phyloP scores from a whole-genome alignment of 2,113 vertebrate genomes.

The Peromyscus maniculatus region DNA sequence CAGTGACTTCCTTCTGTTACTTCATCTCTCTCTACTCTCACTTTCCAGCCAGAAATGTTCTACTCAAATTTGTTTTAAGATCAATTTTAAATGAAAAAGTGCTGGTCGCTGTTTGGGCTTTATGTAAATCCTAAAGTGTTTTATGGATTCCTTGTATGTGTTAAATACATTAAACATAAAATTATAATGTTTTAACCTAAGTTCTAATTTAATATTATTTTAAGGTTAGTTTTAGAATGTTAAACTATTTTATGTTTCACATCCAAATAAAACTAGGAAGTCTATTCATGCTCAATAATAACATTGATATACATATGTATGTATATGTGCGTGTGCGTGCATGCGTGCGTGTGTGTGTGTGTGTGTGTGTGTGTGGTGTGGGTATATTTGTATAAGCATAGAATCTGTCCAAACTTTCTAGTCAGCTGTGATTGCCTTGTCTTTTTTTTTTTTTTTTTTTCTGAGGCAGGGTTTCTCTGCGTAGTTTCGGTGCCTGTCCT shows the following conservation, averaged over 20 bases:
- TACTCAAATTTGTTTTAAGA: background rate
- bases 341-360: background rate
- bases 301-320: background rate
- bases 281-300: background rate
- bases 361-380: no score
- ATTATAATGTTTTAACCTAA: background rate
- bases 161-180: constrained; percentile 10
- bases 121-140: constrained; percentile 3
- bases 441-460: background rate
- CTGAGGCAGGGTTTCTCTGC: no score
- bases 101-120: background rate
- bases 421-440: background rate
- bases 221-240: background rate
- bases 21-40: background rate
- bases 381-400: background rate
- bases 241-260: constrained; percentile 13
- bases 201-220: background rate
- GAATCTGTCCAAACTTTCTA: background rate
- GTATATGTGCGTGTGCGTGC: background rate
- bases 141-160: background rate
- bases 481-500: no score
- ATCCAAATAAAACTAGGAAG: background rate
- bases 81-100: constrained; percentile 26
- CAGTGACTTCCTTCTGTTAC: background rate
- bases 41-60: constrained; percentile 32